Base-by-base conservation (phyloP, 92 coral and sea anemone species). In the Siderastrea radians region DNA sequence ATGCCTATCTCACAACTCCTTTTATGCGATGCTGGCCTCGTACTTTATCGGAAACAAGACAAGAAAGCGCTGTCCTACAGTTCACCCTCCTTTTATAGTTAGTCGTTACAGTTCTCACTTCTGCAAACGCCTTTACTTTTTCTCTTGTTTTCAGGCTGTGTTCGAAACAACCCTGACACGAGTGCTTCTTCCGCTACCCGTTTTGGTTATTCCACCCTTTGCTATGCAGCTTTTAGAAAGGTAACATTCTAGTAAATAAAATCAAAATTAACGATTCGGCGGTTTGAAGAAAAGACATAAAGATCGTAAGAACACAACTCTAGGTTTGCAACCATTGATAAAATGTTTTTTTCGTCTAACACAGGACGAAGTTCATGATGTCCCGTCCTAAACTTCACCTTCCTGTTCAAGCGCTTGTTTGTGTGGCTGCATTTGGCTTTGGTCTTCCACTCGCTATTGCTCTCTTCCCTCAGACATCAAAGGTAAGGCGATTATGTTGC, bases 381-480 rank as follows among this genome's bases (percentile, higher is more conserved):
- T 84, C 91, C 8, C 96, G 95, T 15, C 98, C 98, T 68, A 91
- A 93, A 58, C 93, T 91, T 59, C 87, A 76, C 43, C 88, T 97
- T 8, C 99, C 98, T 4, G 96, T 90, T 2, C 98, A 94, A 84
- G 96, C 98, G 5, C 48, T 91, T 54, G 98, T 91, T 5, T 97
- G 99, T 68, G 94, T 97, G 3, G 95, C 94, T 6, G 95, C 96
- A 14, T 97, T 97, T 86, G 96, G 96, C 47, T 86, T 97, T 77
- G 98, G 95, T 38, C 86, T 97, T 60, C 99, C 99, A 7, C 89
- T 97, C 79, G 98, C 99, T 4, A 97, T 97, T 45, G 99, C 99
- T 43, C 68, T 97, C 78, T 97, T 95, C 72, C 98, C 98, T 4
- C 99, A 97, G 70, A 93, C 88, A 78, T 92, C 99, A 3, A 77